phyloP scores from a whole-genome alignment of 2,113 vertebrate genomes.

The Hassar affinis region DNA sequence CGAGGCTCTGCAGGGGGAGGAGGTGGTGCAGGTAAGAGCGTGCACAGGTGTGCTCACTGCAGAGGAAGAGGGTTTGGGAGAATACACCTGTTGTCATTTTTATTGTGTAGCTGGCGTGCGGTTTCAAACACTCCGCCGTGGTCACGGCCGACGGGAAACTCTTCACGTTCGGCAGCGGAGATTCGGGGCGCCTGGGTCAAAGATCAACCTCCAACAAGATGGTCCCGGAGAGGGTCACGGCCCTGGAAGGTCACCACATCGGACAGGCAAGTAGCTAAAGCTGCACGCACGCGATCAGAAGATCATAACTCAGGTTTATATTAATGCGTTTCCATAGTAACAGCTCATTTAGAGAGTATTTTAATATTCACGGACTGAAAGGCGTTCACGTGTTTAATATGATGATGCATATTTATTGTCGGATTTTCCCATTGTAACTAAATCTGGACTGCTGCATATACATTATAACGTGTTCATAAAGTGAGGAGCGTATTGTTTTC shows the following conservation, averaged over 20 bases:
- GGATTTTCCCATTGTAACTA: too few relatives aligned
- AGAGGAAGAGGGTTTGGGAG: too few relatives aligned
- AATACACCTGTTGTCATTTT: too few relatives aligned
- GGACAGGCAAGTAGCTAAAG: slow-evolving; percentile 61
- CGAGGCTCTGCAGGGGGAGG: slow-evolving; percentile 77
- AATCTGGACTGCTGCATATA: background rate
- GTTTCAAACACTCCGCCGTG: slow-evolving; percentile 78
- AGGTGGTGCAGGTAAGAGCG: slow-evolving; percentile 72
- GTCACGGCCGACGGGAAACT: slow-evolving; percentile 78
- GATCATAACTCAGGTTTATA: background rate
- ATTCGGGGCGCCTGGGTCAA: slow-evolving; percentile 77
- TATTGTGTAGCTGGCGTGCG: slow-evolving; percentile 71
- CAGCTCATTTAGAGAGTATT: background rate
- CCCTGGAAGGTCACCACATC: slow-evolving; percentile 73
- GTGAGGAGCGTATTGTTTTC: background rate
- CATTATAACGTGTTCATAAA: background rate
- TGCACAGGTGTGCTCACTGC: background rate
- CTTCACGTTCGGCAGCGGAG: slow-evolving; percentile 79
- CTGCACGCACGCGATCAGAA: background rate
- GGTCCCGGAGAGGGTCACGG: slow-evolving; percentile 76
- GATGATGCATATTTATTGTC: too few relatives aligned
- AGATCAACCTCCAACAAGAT: slow-evolving; percentile 80
- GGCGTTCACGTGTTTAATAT: background rate
- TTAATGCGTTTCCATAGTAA: background rate
- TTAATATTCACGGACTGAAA: background rate